Evolutionary conservation across 2,888 invertebrate genomes (phyloP), one percentile per base, ranked within the genome.

Genomic region (Yponomeuta sedellus): DNA sequence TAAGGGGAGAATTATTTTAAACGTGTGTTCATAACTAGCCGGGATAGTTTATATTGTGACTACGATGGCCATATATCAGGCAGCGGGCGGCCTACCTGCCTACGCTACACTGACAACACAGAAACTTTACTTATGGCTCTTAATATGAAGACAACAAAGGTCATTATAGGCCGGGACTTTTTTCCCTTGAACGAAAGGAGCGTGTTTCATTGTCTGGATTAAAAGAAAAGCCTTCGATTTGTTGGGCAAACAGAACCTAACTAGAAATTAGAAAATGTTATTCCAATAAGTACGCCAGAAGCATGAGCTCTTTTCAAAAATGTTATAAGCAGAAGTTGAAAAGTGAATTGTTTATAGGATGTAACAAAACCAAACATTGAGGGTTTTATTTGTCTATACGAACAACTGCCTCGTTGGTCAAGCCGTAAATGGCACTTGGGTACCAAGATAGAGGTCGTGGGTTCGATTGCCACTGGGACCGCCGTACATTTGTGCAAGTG

Each of bases 11-110:
- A 74, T 74, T 75, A 70, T 78, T 75, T 16, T 74, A 75, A 76
- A 75, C 74, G 75, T 72, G 73, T 74, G 72, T 74, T 76, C 73
- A 73, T 77, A 78, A 76, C 77, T 75, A 77, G 74, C 70, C 71
- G 69, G 69, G 73, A 71, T 73, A 73, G 72, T 79, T 81, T 82
- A 83, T 82, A 82, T 81, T 44, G 63, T 44, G 44, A 25, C 63
- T 40, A 16, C 63, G n/a, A 19, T 64, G 63, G 63, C 44, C 40
- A 64, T 64, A 20, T 64, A 64, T 64, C 63, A 64, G 63, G 63
- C 63, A 64, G 63, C 63, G 63, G 63, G 63, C 63, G 63, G 63
- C 62, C 62, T 62, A 34, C 44, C 44, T 52, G 44, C 62, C 62
- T 62, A 62, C 62, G 62, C 62, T 39, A n/a, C 8, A 12, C 28